Conservation (phyloP, 2,797 vertebrate species). For the Sebastes jordani region DNA sequence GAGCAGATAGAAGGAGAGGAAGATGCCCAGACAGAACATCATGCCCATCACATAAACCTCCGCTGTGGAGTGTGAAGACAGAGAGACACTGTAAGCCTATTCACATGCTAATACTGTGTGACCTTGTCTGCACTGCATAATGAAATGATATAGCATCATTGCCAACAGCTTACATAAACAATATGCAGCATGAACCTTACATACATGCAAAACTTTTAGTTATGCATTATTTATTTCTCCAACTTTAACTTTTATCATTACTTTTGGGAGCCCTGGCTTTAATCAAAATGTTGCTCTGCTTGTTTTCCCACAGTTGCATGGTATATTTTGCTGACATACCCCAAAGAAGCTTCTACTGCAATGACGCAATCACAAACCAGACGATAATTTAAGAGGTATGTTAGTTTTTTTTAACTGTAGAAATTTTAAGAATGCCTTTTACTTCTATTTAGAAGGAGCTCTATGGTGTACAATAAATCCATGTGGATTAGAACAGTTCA, state of each 20-base stretch:
- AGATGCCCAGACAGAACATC: conserved; percentile 94
- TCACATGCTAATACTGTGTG: not conserved
- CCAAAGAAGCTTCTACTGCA: not conserved
- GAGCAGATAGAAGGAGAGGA: conserved; percentile 94
- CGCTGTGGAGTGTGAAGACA: conserved; percentile 72
- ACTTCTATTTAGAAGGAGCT: not conserved
- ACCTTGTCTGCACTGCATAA: not conserved
- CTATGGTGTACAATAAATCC: not conserved
- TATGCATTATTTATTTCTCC: not conserved
- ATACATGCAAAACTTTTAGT: not conserved
- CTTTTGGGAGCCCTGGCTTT: not conserved
- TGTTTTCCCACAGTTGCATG: not conserved
- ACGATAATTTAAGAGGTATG: not conserved
- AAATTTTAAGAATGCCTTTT: not conserved
- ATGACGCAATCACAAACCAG: not conserved
- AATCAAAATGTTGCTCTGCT: not conserved
- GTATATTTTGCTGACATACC: not conserved
- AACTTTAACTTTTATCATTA: not conserved
- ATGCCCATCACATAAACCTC: conserved; percentile 91
- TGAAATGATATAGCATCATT: not conserved
- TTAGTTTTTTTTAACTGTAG: not conserved
- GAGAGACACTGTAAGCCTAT: not conserved
- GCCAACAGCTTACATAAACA: not conserved
- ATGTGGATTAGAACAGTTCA: not conserved
- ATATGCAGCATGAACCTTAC: not conserved